Base-by-base conservation (phyloP, 2,888 invertebrate species). In the Galerucella calmariensis region DNA sequence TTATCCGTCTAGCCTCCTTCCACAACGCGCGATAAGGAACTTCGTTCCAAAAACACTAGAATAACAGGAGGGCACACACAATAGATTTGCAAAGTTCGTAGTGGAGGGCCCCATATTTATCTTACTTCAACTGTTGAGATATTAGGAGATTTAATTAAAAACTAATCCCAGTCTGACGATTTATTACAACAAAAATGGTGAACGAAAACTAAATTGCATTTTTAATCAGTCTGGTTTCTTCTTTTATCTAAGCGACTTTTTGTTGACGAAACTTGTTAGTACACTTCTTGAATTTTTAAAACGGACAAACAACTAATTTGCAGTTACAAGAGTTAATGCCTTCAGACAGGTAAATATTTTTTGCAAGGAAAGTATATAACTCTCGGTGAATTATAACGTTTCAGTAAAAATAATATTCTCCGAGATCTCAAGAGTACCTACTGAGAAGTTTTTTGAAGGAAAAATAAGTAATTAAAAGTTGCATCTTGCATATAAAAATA, bases 401-500 rank as follows among this genome's bases (percentile, higher is more conserved):
- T n/a, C 51, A 16, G 24, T 61, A 53, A 27, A 51, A 53, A 58
- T 53, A 70, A 70, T 61, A 35, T 69, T 51, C 61, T 46, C 51
- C 16, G 53, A 35, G 48, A 24, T 70, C 51, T 71, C 65, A 4
- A 24, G 35, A 58, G 71, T 71, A 27, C n/a, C n/a, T n/a, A n/a
- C 63, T 63, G 41, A 44, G 63, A 65, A 62, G n/a, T 62, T 62
- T 41, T 41, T 61, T 48, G 35, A 68, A 41, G 14, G 58, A 59
- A 65, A 71, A 73, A 75, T 51, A 66, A 59, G 76, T 80, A 80
- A 80, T 80, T 80, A 78, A 79, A 73, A 77, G 67, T 74, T 81
- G 79, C 79, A 78, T 80, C 74, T 75, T 80, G 81, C 80, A 81
- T 81, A 41, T 41, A 81, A 78, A 81, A 81, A 81, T 81, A 78